A percentile compares a stretch with the other conserved stretches of the same genome.
phyloP scores from a whole-genome alignment of 2,113 vertebrate genomes.

The Pseudorhombus dupliciocellatus region DNA sequence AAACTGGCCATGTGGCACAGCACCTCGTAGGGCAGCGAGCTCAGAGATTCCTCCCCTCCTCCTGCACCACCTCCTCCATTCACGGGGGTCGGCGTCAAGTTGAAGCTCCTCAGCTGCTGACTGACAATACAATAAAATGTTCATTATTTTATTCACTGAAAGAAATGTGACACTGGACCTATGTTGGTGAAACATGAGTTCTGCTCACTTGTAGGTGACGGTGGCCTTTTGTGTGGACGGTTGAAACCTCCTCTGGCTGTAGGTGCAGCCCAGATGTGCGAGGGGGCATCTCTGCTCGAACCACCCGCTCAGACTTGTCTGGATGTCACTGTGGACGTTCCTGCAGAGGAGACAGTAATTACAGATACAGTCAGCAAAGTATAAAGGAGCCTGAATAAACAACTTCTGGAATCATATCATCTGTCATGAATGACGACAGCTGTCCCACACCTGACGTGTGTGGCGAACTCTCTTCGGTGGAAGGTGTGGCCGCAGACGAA shows the following conservation, averaged over 20 bases:
- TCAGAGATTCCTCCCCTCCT: constrained; percentile 81
- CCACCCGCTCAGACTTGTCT: constrained; percentile 90
- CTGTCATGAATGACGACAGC: too few relatives aligned
- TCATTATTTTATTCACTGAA: too few relatives aligned
- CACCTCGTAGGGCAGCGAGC: constrained; percentile 87
- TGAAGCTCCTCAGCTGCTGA: constrained; percentile 88
- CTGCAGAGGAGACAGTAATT: constrained; percentile 39
- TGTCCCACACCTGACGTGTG: constrained; percentile 83
- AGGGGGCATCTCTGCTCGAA: constrained; percentile 95
- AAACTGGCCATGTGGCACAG: constrained; percentile 90
- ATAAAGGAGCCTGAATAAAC: too few relatives aligned
- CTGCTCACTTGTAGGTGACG: constrained; percentile 83
- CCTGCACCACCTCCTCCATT: constrained; percentile 24
- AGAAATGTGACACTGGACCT: too few relatives aligned
- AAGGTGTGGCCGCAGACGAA: constrained; percentile 92
- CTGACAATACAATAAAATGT: constrained; percentile 26
- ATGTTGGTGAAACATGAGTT: background rate
- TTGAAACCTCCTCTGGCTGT: constrained; percentile 87
- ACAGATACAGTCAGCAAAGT: too few relatives aligned
- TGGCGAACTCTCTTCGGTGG: constrained; percentile 88
- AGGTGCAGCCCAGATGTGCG: constrained; percentile 93
- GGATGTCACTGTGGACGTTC: constrained; percentile 93
- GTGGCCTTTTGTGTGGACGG: constrained; percentile 85
- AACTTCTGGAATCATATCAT: too few relatives aligned
- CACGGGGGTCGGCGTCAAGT: constrained; percentile 84